Conservation (phyloP, 2,113 vertebrate genomes). For the Oryzias woworae region DNA sequence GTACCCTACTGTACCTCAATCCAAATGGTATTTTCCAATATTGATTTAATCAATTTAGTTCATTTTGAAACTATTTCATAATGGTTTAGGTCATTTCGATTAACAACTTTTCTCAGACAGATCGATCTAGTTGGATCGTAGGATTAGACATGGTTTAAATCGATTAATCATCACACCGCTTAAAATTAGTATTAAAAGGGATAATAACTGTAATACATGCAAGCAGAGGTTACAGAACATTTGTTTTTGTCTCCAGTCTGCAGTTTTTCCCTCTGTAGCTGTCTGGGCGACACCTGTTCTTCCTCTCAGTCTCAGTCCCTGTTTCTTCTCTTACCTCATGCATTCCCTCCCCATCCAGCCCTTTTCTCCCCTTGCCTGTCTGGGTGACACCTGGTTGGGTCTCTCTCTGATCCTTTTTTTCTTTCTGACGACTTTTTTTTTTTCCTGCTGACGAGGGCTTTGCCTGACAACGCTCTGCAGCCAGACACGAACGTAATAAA, state of each 20-base stretch:
- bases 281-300: slow-evolving; percentile 53
- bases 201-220: too few relatives aligned
- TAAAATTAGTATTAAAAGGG: too few relatives aligned
- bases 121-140: too few relatives aligned
- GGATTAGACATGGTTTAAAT: too few relatives aligned
- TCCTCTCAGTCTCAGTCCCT: slow-evolving; percentile 30
- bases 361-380: slow-evolving; percentile 75
- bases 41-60: too few relatives aligned
- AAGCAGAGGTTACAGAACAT: not conserved
- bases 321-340: slow-evolving; percentile 35
- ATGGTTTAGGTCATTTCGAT: too few relatives aligned
- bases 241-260: slow-evolving; percentile 8
- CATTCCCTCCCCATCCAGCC: slow-evolving; percentile 57
- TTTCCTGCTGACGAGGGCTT: slow-evolving; percentile 89
- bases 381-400: slow-evolving; percentile 96
- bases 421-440: slow-evolving; percentile 81
- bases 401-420: slow-evolving; percentile 82
- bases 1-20: too few relatives aligned
- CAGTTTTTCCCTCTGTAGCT: slow-evolving; percentile 25
- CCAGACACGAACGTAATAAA: slow-evolving; percentile 96
- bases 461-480: slow-evolving; percentile 89
- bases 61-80: too few relatives aligned
- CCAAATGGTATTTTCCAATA: too few relatives aligned
- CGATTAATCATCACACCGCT: too few relatives aligned
- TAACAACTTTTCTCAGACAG: too few relatives aligned